Evolutionary conservation across 2,797 vertebrate species (phyloP), one percentile per base, ranked within the genome.

Genomic region (Clarias pachynema): DNA sequence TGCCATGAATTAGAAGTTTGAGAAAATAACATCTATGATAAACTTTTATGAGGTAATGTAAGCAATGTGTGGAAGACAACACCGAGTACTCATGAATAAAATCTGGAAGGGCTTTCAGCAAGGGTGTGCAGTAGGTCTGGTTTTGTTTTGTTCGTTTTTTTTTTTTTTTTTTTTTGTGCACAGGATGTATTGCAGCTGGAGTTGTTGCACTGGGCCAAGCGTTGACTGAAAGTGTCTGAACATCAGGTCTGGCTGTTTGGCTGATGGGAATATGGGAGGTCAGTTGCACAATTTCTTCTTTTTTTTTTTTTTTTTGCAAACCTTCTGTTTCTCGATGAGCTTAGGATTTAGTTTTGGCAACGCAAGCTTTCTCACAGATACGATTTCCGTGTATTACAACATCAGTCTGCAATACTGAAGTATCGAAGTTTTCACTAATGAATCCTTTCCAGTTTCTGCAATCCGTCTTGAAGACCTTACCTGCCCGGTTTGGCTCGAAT

Each of bases 151-250:
- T 62, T 2, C 1, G 34, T 57, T 10, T 53, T 70, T 69, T 57
- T 34, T 60, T 49, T 70, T 37, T 57, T 10, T 53, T 70, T 69
- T 57, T 34, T 60, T 49, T 70, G 31, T n/a, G n/a, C 37, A 53
- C 57, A 80, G 40, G 31, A 49, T 56, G 53, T 63, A 66, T 73
- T 53, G 57, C 37, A 65, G 84, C 83, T 83, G 53, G 34, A 37
- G 53, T 16, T 53, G 26, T 40, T 40, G 69, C 44, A 74, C 40
- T 37, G 69, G 57, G 40, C 78, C 78, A 85, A 66, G 14, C 29
- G 24, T 7, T 85, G 40, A 73, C 9, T 56, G 69, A 81, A 65
- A 66, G 16, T 18, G 29, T 68, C 44, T 81, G 29, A 57, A 74
- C 40, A 60, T 40, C 26, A 1, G 22, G 15, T 20, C 56, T 37